Evolutionary conservation across 92 coral and sea anemone species (phyloP), one percentile per base, ranked within the genome.

Genomic region (Pocillopora meandrina): DNA sequence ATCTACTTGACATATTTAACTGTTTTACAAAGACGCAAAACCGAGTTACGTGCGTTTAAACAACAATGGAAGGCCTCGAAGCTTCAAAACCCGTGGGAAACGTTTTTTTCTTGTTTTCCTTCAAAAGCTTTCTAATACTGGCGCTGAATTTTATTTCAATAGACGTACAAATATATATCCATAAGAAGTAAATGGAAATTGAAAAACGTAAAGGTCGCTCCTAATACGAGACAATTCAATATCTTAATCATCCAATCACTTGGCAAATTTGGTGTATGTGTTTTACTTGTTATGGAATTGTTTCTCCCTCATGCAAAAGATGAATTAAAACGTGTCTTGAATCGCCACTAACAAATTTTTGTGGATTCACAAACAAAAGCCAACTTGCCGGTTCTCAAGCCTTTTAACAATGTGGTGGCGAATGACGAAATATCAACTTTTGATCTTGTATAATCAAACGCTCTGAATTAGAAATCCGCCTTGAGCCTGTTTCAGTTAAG

Each of bases 241-340:
- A 15, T 26, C 11, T 13, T 58, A n/a, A 31, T 62, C 3, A 59
- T 15, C 67, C 17, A 76, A 76, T 68, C 72, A 68, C 72, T 5
- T 18, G 34, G 19, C 72, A 58, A 19, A 12, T 35, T 33, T 15
- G 12, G 26, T 77, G 69, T 60, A 10, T 26, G 34, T 65, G 1
- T 65, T 33, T 35, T 63, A 19, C 21, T 63, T 19, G 31, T 26
- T 19, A 63, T 63, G 21, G 21, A 5, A 8, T 19, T 63, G 68
- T 63, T 63, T 63, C 21, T 23, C 68, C 26, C 18, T 63, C 21
- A 0, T 20, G 62, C 74, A 19, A 18, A 33, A 80, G 76, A 69
- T 57, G 85, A 70, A n/a, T 70, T 33, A 31, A 12, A 58, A 81
- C 85, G 67, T 81, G 85, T 68, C 68, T 18, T 56, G 3, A 65